These are phyloP conservation scores for Ophonus ardosiacus DNA, from an alignment of 2,888 invertebrate genomes.

Conservation along the genomic window DNA sequence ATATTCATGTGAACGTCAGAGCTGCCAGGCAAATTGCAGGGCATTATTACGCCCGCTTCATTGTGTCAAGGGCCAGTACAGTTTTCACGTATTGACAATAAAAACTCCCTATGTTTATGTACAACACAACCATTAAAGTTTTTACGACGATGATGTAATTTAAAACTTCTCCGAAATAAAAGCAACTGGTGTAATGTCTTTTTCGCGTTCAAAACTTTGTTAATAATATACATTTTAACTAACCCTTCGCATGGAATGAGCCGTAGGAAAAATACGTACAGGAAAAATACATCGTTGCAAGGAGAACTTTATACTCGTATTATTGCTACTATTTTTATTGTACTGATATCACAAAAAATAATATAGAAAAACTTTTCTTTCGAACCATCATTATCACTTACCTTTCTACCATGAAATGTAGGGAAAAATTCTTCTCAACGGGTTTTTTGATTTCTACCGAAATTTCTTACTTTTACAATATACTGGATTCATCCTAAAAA, in stretches of 20 bases:
- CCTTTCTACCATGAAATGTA: too few relatives aligned
- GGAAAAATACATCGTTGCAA: background rate
- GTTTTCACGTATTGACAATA: conserved; percentile 60
- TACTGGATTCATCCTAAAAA: too few relatives aligned
- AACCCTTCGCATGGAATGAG: background rate
- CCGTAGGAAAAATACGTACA: background rate
- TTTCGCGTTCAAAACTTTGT: conserved; percentile 62
- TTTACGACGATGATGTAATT: conserved; percentile 59
- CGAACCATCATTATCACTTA: too few relatives aligned
- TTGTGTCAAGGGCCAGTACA: conserved; percentile 36
- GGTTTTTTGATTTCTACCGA: too few relatives aligned
- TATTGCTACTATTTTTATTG: background rate
- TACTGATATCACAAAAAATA: too few relatives aligned
- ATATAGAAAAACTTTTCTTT: too few relatives aligned
- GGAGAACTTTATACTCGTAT: too few relatives aligned
- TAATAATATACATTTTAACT: conserved; percentile 42
- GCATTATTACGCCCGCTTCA: conserved; percentile 38
- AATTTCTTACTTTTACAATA: too few relatives aligned
- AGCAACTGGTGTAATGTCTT: conserved; percentile 62
- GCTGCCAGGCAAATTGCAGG: conserved; percentile 16
- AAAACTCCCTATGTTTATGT: conserved; percentile 60
- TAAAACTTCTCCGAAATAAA: conserved; percentile 59
- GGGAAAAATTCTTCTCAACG: too few relatives aligned
- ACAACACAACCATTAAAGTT: conserved; percentile 59
- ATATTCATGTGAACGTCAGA: conserved; percentile 53